Conservation (phyloP, 2,888 invertebrate genomes). For the Tryphoninae sp. region DNA sequence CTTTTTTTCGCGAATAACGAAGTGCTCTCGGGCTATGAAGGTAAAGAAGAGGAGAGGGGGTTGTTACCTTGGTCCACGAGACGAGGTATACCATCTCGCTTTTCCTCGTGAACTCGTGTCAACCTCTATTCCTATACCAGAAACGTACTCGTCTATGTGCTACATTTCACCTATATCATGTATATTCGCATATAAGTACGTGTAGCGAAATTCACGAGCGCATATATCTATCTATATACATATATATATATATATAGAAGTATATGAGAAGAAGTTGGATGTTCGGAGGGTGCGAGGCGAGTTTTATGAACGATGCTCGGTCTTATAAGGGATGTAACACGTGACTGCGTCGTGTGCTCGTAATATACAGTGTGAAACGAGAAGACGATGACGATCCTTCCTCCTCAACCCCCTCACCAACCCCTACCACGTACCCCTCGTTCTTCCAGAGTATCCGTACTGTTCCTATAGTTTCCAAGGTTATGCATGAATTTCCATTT, state of each 20-base stretch:
- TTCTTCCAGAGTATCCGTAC: conserved; percentile 13
- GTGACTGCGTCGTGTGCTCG: conserved; percentile 67
- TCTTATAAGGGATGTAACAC: conserved; percentile 73
- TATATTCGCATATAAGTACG: not conserved
- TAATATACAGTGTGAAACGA: conserved; percentile 68
- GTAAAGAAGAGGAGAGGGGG: conserved; percentile 10
- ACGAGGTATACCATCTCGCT: not conserved
- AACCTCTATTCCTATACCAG: not conserved
- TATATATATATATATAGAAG: not conserved
- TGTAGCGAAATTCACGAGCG: not conserved
- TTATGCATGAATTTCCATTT: conserved; percentile 60
- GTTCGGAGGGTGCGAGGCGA: conserved; percentile 51
- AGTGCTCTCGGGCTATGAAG: conserved; percentile 32
- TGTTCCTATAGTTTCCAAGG: conserved; percentile 38
- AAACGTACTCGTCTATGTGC: conserved; percentile 4
- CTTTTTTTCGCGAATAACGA: conserved; percentile 53
- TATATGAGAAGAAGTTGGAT: conserved; percentile 27
- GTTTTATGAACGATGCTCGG: conserved; percentile 71
- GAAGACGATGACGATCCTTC: conserved; percentile 46
- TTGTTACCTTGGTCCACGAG: conserved; percentile 11
- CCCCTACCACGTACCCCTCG: conserved; percentile 17
- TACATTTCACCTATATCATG: not conserved
- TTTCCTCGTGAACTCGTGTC: conserved; percentile 19
- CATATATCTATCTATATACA: not conserved
- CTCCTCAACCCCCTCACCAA: conserved; percentile 6